Base-by-base conservation (phyloP, 2,797 vertebrate species). In the Phataginus tricuspis region DNA sequence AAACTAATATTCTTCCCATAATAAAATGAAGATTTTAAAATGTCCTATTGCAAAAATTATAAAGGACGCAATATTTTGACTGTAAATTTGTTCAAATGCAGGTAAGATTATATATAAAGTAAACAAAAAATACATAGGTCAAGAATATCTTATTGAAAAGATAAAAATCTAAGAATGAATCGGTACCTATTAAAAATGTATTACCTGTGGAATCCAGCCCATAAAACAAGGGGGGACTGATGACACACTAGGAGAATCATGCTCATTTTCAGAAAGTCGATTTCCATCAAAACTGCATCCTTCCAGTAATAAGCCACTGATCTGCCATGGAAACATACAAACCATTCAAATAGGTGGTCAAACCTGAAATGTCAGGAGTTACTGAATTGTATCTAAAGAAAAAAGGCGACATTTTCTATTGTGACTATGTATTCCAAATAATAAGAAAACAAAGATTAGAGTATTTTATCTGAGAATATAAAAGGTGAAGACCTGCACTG, bases 131-230 rank as follows among this genome's bases (percentile, higher is more conserved):
- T 45, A 63, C 6, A 45, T 31, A 95, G 75, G 92, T 79, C 94
- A 98, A 78, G 53, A 59, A 72, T 39, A 64, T 21, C 49, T 88
- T 91, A 86, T 23, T 92, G 74, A 63, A 96, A n/a, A 97, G 79
- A 92, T 97, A 94, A 51, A 98, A 92, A 45, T 74, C 45, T 4
- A 92, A 83, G 42, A 72, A 15, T 37, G 23, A 96, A 97, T 69
- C 96, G 91, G 12, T 49, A 23, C 39, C 1, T 64, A 61, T 98
- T 96, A 98, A 98, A 97, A 97, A 96, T 91, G 94, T 87, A 96
- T 89, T 98, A 99, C 99, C 99, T 99, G 99, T 97, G 98, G 98
- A 98, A 99, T 99, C 99, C 99, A 99, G 98, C 99, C 99, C 99
- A 99, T 99, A 98, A 98, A 99, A 98, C 99, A 99, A 45, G 99